Evolutionary conservation across 2,113 vertebrate species (phyloP), one percentile per base, ranked within the genome.

Genomic region (Strigops habroptila): DNA sequence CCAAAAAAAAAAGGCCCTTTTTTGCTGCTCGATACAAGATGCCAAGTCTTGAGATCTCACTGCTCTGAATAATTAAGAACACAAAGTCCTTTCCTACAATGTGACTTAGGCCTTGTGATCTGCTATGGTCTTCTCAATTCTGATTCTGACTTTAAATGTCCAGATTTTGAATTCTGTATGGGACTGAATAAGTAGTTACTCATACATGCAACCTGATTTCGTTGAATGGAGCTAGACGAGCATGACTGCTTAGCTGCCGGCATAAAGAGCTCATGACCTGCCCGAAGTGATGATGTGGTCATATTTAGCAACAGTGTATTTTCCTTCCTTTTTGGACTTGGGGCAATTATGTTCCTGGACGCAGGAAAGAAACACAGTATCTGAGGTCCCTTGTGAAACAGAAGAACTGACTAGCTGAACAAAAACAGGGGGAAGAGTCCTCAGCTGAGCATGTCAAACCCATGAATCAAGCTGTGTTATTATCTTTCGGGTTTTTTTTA

Each of bases 281-380:
- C 91, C 49, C 79, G 81, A 86, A 85, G 65, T 95, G 95, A 92
- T 0, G 0, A 14, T 60, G 7, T 1, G 65, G 73, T 86, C 48
- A 85, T 96, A 95, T 96, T 96, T 97, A 96, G 94, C 62, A 91
- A 69, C 74, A 64, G 52, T 9, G 48, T 24, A 27, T 95, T 95
- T 95, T 65, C 84, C 69, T 93, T 91, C 81, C 78, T 92, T 93
- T 89, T 95, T 70, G 51, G 65, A 93, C 76, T 84, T 64, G 5
- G 35, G 35, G 33, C 1, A 1, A 82, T 3, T 73, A 60, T 44
- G 62, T 85, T 95, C 70, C 65, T n/a, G 81, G 62, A 79, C 5
- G 24, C 62, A 76, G 81, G 81, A 84, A 87, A 95, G 74, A 93
- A 91, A 49, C 37, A 23, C n/a, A 21, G 39, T 24, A 48, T 82